Conservation (phyloP, 2,888 invertebrate genomes). For the Clunio marinus region DNA sequence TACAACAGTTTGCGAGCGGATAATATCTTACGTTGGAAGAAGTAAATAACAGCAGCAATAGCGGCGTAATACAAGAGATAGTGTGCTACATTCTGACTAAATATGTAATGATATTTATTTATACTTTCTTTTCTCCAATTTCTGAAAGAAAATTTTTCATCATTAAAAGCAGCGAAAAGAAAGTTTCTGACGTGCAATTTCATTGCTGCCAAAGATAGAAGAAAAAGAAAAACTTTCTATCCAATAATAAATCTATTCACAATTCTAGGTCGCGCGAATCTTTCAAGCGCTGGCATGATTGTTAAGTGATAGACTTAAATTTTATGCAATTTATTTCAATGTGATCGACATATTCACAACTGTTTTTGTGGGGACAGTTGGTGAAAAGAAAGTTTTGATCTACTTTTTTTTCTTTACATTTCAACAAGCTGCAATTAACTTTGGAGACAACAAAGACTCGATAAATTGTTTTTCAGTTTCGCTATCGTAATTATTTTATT, state of each 20-base stretch:
- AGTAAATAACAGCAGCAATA: slow-evolving; percentile 14
- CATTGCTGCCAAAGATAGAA: background rate
- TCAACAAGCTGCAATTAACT: too few species aligned
- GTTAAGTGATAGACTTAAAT: background rate
- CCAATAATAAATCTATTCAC: background rate
- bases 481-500: background rate
- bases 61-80: slow-evolving; percentile 29
- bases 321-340: background rate
- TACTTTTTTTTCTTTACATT: background rate
- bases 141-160: background rate
- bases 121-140: slow-evolving; percentile 25
- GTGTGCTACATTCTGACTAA: slow-evolving; percentile 37
- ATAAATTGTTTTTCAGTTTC: background rate
- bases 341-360: too few species aligned
- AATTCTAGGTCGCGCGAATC: background rate
- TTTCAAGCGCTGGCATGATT: background rate
- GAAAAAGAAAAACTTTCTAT: background rate
- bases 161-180: background rate
- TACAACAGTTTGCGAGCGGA: background rate
- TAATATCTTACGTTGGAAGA: slow-evolving; percentile 24
- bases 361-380: background rate
- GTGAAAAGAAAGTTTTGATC: background rate
- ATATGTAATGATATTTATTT: slow-evolving; percentile 20
- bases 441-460: background rate
- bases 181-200: background rate